Conservation (phyloP, 2,113 vertebrate genomes). For the Myrmophylax atrothorax region DNA sequence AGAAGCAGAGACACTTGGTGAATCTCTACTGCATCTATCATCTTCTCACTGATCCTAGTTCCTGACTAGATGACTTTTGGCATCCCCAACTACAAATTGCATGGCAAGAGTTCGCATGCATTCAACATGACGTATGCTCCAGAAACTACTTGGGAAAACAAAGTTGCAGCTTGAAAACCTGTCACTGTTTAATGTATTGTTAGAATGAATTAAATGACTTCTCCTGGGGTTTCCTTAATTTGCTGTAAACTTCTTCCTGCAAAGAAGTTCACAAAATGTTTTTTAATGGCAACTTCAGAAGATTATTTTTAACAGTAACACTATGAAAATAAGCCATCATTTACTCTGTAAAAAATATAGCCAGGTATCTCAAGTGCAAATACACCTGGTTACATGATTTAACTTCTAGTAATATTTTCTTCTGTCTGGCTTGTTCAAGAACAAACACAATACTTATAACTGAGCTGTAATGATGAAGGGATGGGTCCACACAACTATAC, state of each 20-base stretch:
- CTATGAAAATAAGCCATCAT: background rate
- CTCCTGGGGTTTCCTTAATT: background rate
- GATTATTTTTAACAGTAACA: background rate
- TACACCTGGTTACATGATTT: background rate
- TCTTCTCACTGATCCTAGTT: background rate
- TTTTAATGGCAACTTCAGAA: background rate
- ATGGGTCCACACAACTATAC: background rate
- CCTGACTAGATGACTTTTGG: background rate
- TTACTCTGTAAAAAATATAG: background rate
- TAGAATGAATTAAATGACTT: background rate
- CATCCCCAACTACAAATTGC: background rate
- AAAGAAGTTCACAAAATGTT: background rate
- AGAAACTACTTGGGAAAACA: background rate
- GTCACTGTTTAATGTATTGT: background rate
- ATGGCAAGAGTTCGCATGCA: background rate
- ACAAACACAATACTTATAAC: background rate
- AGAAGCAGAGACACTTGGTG: background rate
- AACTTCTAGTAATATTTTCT: background rate
- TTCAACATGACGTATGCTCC: rapidly evolving
- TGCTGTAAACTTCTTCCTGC: background rate
- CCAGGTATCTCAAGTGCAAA: background rate
- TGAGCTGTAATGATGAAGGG: background rate
- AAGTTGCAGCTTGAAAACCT: background rate
- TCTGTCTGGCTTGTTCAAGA: background rate
- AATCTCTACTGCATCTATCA: background rate